Evolutionary conservation across 2,888 invertebrate genomes (phyloP).

Genomic region (Pegoplata infirma): DNA sequence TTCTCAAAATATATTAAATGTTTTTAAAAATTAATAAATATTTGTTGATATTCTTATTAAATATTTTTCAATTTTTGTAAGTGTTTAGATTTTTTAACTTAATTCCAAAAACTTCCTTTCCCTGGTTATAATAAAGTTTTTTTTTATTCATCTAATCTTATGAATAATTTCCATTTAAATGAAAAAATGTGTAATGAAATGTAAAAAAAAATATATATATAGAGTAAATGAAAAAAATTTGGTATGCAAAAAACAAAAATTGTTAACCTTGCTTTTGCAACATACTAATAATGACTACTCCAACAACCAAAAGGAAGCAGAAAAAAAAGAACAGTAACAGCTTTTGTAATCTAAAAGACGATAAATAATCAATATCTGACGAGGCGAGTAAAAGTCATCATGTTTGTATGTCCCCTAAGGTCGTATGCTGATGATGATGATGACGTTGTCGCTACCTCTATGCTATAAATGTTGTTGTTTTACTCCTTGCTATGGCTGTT

Average conservation of each 20-base stretch:
- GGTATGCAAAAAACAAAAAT: constrained; percentile 30
- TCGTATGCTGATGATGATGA: constrained; percentile 45
- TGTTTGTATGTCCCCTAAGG: constrained; percentile 62
- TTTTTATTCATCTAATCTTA: constrained; percentile 43
- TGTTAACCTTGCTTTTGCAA: constrained; percentile 49
- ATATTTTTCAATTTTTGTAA: too few species aligned
- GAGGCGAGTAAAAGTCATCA: constrained; percentile 65
- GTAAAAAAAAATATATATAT: not conserved
- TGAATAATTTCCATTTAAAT: constrained; percentile 58
- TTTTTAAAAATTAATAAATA: too few species aligned
- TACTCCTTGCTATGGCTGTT: too few species aligned
- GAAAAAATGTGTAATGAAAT: constrained; percentile 49
- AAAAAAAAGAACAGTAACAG: constrained; percentile 11
- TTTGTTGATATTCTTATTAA: too few species aligned
- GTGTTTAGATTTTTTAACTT: too few species aligned
- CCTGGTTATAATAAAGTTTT: too few species aligned
- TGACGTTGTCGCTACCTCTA: constrained; percentile 22
- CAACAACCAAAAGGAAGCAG: too few species aligned
- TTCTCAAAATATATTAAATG: too few species aligned
- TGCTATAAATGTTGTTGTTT: too few species aligned
- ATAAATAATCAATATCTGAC: constrained; percentile 65
- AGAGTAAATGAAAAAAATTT: not conserved
- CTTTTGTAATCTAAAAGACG: constrained; percentile 44
- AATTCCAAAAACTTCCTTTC: too few species aligned
- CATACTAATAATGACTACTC: constrained; percentile 8